phyloP scores from a whole-genome alignment of 2,888 invertebrate species.

The Dysmachus trigonus region DNA sequence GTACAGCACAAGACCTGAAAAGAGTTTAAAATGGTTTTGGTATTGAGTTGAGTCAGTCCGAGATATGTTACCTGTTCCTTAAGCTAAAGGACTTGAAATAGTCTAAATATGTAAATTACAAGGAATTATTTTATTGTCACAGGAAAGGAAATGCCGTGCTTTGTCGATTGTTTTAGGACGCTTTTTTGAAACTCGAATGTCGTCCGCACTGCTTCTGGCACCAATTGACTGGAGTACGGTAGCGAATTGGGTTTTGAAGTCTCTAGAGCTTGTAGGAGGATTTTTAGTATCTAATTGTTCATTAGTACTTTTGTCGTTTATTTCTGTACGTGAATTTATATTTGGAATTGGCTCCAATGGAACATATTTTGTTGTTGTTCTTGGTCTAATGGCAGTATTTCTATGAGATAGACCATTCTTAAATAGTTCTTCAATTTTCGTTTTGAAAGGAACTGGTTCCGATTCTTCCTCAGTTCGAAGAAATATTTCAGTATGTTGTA shows the following conservation, averaged over 20 bases:
- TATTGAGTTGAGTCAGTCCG: not conserved
- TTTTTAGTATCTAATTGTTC: not conserved
- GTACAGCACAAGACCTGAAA: slow-evolving; percentile 75
- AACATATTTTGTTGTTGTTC: not conserved
- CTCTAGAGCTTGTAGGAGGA: not conserved
- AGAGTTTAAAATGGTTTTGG: slow-evolving; percentile 28
- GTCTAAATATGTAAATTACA: not conserved
- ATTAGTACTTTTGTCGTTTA: not conserved
- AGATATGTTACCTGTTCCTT: not conserved
- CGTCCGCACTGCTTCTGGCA: not conserved
- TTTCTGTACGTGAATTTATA: not conserved
- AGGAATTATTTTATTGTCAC: slow-evolving; percentile 16
- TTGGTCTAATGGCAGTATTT: slow-evolving; percentile 32
- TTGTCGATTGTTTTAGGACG: slow-evolving; percentile 46
- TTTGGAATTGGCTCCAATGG: not conserved
- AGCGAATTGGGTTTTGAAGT: not conserved
- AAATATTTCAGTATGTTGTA: not conserved
- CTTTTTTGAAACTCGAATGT: not conserved
- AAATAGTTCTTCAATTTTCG: slow-evolving; percentile 59
- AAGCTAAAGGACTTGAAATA: not conserved
- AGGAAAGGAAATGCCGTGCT: slow-evolving; percentile 36
- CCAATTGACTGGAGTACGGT: slow-evolving; percentile 2
- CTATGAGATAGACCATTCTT: slow-evolving; percentile 58
- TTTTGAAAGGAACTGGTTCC: slow-evolving; percentile 56
- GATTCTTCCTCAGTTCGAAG: not conserved